Conservation (phyloP, 2,797 vertebrate genomes). For the Margarornis squamiger region DNA sequence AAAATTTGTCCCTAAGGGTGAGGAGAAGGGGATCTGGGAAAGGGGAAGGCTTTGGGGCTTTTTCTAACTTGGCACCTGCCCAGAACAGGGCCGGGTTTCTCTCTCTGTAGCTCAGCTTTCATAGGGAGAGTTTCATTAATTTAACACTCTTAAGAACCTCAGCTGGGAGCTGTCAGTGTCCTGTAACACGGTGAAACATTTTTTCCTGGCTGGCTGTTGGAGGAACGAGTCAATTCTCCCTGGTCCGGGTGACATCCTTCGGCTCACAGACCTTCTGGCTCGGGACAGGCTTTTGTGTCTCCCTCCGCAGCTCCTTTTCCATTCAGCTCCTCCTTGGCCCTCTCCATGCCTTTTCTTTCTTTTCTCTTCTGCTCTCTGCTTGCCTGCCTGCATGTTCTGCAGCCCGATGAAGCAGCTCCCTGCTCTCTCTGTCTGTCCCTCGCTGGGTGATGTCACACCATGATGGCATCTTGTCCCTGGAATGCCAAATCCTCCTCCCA, state of each 20-base stretch:
- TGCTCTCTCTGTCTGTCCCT: slow-evolving; percentile 25
- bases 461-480: slow-evolving; percentile 34
- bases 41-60: slow-evolving; percentile 24
- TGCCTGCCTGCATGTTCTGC: slow-evolving; percentile 50
- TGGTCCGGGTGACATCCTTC: slow-evolving; percentile 65
- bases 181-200: slow-evolving; percentile 60
- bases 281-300: slow-evolving; percentile 68
- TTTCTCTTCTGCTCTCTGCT: slow-evolving; percentile 34
- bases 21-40: neutral
- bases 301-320: slow-evolving; percentile 56
- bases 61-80: slow-evolving; percentile 7
- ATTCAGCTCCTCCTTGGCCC: slow-evolving; percentile 46
- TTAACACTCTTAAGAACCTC: slow-evolving; percentile 29
- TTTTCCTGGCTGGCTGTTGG: slow-evolving; percentile 75
- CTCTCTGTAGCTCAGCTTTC: slow-evolving; percentile 40
- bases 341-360: slow-evolving; percentile 51
- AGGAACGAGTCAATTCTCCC: slow-evolving; percentile 72
- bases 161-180: slow-evolving; percentile 58
- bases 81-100: neutral
- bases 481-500: neutral
- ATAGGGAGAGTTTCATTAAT: slow-evolving; percentile 8
- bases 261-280: slow-evolving; percentile 71
- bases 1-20: neutral
- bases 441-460: slow-evolving; percentile 33
- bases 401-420: slow-evolving; percentile 1